Evolutionary conservation across 2,888 invertebrate genomes (phyloP).

Genomic region (Brachylomia viminalis): DNA sequence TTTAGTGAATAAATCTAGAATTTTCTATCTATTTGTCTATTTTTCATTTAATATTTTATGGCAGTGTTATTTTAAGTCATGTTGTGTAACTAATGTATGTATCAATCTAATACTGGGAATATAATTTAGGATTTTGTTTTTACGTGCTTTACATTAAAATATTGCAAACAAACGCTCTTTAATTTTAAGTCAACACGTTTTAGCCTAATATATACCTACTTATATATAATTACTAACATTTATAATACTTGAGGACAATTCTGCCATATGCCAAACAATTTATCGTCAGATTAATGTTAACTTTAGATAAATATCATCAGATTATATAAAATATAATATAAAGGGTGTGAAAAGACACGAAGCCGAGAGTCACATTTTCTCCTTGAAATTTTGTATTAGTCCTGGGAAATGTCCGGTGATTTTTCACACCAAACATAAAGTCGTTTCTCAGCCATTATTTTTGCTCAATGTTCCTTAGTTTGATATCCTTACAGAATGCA

Average conservation of each 20-base stretch:
- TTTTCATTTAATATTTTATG: slow-evolving; percentile 31
- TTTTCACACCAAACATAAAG: neutral
- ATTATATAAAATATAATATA: neutral
- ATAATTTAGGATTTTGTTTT: slow-evolving; percentile 8
- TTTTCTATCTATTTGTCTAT: slow-evolving; percentile 34
- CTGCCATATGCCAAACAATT: neutral
- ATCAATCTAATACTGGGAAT: slow-evolving; percentile 45
- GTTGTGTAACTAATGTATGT: slow-evolving; percentile 42
- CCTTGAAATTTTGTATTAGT: neutral
- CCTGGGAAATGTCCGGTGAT: neutral
- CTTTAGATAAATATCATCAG: neutral
- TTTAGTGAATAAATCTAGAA: slow-evolving; percentile 20
- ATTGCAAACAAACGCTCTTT: slow-evolving; percentile 25
- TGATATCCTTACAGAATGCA: neutral
- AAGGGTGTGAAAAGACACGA: neutral
- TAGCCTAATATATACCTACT: slow-evolving; percentile 36
- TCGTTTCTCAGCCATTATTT: neutral
- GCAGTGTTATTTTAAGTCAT: slow-evolving; percentile 54
- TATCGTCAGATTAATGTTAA: slow-evolving; percentile 21
- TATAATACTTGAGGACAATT: slow-evolving; percentile 6
- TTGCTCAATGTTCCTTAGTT: neutral
- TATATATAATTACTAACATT: slow-evolving; percentile 38
- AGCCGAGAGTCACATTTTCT: neutral
- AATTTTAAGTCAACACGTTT: slow-evolving; percentile 32
- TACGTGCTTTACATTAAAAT: slow-evolving; percentile 30